Conservation (phyloP, 1,140 invertebrate species). For the Papilio polytes region DNA sequence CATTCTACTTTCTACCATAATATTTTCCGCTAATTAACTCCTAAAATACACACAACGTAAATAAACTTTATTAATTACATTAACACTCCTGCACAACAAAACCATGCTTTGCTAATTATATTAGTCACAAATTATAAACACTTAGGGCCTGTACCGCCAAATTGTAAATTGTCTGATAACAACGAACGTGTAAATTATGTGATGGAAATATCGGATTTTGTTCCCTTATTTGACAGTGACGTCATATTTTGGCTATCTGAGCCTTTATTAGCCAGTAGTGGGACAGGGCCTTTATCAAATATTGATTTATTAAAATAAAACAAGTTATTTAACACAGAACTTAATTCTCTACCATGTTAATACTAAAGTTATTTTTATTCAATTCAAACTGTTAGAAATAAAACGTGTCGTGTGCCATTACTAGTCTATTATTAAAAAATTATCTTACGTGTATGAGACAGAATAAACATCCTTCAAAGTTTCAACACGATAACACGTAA, state of each 20-base stretch:
- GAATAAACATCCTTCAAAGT: background rate
- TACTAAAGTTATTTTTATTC: background rate
- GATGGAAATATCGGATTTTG: too few relatives aligned
- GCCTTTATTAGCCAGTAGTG: too few relatives aligned
- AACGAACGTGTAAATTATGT: too few relatives aligned
- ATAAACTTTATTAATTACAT: background rate
- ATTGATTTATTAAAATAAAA: background rate
- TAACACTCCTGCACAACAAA: background rate
- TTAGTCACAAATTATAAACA: conserved; percentile 16
- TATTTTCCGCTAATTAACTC: background rate
- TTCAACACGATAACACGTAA: conserved; percentile 5
- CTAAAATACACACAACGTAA: background rate
- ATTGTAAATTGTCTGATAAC: too few relatives aligned
- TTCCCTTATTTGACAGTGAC: too few relatives aligned
- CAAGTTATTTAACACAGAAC: background rate
- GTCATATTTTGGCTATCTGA: too few relatives aligned
- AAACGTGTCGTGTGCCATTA: background rate
- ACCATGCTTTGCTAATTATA: background rate
- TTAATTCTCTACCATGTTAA: background rate
- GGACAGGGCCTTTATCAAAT: too few relatives aligned
- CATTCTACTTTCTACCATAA: conserved; percentile 7
- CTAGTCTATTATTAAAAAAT: background rate
- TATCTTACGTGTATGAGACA: conserved; percentile 11
- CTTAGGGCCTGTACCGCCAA: too few relatives aligned
- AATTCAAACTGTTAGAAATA: background rate